A percentile compares a stretch with the other conserved stretches of the same genome.
Evolutionary conservation across 2,113 vertebrate species (phyloP).

Genomic region (Brachyistius frenatus): DNA sequence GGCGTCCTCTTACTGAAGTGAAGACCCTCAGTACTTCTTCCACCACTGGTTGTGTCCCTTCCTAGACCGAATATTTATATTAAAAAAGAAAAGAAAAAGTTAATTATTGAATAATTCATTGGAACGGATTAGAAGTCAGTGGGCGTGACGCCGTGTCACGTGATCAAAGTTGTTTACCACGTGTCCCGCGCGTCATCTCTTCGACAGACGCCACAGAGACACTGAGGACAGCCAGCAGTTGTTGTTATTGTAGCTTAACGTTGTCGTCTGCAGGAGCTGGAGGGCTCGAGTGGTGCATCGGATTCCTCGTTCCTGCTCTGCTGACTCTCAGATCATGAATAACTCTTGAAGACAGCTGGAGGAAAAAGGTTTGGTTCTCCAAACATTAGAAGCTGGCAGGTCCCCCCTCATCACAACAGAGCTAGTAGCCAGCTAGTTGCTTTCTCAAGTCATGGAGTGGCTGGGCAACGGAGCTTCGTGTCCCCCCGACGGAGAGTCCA

Average conservation of each 20-base stretch:
- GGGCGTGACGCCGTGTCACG: constrained; percentile 7
- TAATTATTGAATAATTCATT: neutral
- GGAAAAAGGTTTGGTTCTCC: neutral
- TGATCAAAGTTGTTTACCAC: constrained; percentile 56
- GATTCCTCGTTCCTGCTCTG: neutral
- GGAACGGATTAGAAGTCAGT: neutral
- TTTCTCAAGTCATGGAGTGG: constrained; percentile 80
- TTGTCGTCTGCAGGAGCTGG: constrained; percentile 2
- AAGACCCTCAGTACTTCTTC: no score
- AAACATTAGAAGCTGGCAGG: constrained; percentile 51
- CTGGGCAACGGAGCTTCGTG: constrained; percentile 50
- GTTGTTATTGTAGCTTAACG: constrained; percentile 17
- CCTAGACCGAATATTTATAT: no score
- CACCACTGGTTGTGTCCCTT: no score
- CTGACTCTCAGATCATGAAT: neutral
- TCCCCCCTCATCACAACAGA: neutral
- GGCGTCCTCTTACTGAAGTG: no score
- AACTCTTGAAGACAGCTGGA: neutral
- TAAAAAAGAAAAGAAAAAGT: no score
- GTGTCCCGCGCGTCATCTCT: constrained; percentile 38
- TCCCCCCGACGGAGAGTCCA: constrained; percentile 50
- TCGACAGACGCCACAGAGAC: constrained; percentile 5
- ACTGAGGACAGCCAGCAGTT: neutral
- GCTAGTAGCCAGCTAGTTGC: constrained; percentile 47
- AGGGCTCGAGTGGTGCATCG: neutral